Evolutionary conservation across 2,797 vertebrate species (phyloP).

Genomic region (Anableps anableps): DNA sequence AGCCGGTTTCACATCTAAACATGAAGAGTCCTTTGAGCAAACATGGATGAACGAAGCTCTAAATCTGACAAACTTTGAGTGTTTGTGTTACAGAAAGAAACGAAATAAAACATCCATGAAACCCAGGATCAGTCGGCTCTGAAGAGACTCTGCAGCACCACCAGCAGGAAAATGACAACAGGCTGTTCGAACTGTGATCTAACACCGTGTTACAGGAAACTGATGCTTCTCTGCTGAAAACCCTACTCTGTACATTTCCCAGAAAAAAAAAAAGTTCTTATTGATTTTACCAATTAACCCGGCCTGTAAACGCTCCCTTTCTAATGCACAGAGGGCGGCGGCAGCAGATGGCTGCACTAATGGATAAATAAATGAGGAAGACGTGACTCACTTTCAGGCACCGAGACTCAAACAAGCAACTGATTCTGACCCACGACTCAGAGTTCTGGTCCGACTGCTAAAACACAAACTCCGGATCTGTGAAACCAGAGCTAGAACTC

Average conservation of each 20-base stretch:
- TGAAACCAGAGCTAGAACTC: not conserved
- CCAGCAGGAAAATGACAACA: not conserved
- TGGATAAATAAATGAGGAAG: conserved; percentile 8
- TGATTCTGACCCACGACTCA: not conserved
- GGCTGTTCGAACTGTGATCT: not conserved
- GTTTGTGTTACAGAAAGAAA: not conserved
- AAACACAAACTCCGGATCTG: not conserved
- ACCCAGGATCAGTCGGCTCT: not conserved
- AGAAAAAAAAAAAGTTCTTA: not conserved
- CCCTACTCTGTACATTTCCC: not conserved
- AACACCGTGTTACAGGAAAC: not conserved
- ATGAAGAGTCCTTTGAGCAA: not conserved
- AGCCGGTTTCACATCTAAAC: not conserved
- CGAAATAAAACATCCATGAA: not conserved
- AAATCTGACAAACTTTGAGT: not conserved
- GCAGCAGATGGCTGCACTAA: conserved; percentile 14
- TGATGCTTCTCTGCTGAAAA: not conserved
- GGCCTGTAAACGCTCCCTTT: not conserved
- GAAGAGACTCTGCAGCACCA: not conserved
- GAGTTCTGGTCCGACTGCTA: not conserved
- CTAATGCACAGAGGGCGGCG: not conserved
- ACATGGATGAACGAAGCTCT: not conserved
- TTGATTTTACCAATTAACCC: not conserved
- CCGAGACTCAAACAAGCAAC: not conserved
- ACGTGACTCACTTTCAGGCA: not conserved